Evolutionary conservation across 2,888 invertebrate genomes (phyloP).

Genomic region (Plebejus argus): DNA sequence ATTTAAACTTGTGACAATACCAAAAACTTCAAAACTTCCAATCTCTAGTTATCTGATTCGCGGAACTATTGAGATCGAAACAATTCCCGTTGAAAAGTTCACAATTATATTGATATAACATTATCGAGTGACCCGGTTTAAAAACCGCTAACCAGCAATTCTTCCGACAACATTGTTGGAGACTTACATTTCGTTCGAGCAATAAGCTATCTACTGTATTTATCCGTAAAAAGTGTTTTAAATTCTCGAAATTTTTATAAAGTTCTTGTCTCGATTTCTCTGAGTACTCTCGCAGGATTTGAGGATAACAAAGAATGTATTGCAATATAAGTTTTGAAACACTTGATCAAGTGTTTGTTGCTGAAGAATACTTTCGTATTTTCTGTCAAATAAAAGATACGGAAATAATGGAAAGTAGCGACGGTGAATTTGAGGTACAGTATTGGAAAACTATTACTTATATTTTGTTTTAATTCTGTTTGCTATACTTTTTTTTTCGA

Average conservation of each 20-base stretch:
- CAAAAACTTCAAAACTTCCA: not conserved
- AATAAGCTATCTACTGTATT: not conserved
- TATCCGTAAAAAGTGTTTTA: constrained; percentile 15
- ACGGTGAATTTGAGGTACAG: not conserved
- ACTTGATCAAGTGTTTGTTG: constrained; percentile 24
- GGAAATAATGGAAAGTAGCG: constrained; percentile 1
- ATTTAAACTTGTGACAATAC: not conserved
- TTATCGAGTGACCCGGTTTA: constrained; percentile 23
- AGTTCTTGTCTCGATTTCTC: constrained; percentile 13
- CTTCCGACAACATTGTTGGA: constrained; percentile 17
- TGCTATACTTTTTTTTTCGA: no score
- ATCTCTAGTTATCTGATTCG: not conserved
- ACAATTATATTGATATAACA: constrained; percentile 22
- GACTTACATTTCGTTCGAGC: constrained; percentile 16
- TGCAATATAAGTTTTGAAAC: constrained; percentile 23
- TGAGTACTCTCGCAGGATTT: constrained; percentile 18
- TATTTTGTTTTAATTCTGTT: not conserved
- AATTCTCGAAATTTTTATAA: constrained; percentile 13
- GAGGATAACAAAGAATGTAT: constrained; percentile 23
- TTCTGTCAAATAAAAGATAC: not conserved
- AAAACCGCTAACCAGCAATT: constrained; percentile 23
- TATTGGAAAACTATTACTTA: not conserved
- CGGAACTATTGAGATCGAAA: not conserved
- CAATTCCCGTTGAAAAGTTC: constrained; percentile 12
- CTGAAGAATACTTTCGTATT: constrained; percentile 12